phyloP scores from a whole-genome alignment of 2,113 vertebrate species.

The Carassius auratus region DNA sequence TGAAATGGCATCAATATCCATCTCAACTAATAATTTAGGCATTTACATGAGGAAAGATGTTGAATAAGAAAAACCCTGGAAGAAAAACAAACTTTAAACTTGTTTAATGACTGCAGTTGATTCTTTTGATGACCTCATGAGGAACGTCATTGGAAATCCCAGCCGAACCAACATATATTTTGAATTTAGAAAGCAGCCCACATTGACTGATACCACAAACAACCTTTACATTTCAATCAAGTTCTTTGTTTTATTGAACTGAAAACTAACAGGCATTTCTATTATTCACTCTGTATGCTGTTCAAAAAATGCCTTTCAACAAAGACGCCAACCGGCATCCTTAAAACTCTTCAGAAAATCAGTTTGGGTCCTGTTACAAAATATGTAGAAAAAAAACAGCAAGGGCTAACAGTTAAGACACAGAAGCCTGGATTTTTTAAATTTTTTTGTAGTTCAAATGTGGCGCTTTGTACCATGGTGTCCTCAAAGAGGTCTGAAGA shows the following conservation, averaged over 20 bases:
- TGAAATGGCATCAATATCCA: neutral
- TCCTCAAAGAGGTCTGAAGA: conserved; percentile 72
- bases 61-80: neutral
- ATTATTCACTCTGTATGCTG: conserved; percentile 34
- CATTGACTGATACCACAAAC: neutral
- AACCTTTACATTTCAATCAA: conserved; percentile 12
- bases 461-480: conserved; percentile 14
- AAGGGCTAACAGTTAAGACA: conserved; percentile 16
- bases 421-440: conserved; percentile 11
- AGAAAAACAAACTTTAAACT: neutral
- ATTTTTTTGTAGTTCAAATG: neutral
- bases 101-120: neutral
- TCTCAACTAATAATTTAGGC: neutral
- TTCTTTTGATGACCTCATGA: neutral
- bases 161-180: neutral
- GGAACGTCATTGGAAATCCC: neutral
- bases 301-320: conserved; percentile 24
- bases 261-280: conserved; percentile 39
- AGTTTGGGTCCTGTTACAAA: conserved; percentile 1
- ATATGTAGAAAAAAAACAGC: conserved; percentile 9
- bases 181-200: no score
- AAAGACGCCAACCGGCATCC: conserved; percentile 29
- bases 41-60: neutral
- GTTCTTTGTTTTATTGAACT: conserved; percentile 46
- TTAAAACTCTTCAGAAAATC: conserved; percentile 22